A percentile compares a stretch with the other conserved stretches of the same genome.
Conservation (phyloP, 2,113 vertebrate species). For the Nothocercus julius region DNA sequence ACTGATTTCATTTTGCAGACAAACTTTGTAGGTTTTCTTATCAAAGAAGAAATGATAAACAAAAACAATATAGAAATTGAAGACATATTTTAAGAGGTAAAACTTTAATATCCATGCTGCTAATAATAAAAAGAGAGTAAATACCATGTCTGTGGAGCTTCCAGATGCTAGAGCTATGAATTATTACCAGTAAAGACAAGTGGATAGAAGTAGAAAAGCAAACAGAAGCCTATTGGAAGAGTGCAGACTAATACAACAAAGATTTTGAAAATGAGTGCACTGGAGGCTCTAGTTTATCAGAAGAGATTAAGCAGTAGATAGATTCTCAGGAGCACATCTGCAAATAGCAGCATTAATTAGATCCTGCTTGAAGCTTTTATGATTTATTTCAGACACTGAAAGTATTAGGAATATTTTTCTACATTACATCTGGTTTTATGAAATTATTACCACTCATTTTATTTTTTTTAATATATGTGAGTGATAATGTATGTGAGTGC, state of each 20-base stretch:
- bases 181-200: neutral
- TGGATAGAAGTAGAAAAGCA: neutral
- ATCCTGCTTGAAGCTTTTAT: conserved; percentile 41
- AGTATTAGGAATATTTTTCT: conserved; percentile 44
- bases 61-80: neutral
- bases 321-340: neutral
- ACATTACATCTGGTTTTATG: conserved; percentile 16
- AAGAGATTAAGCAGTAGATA: neutral
- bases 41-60: neutral
- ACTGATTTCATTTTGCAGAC: neutral
- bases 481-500: neutral
- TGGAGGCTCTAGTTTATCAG: conserved; percentile 4
- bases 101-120: neutral
- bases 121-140: neutral
- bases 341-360: conserved; percentile 13
- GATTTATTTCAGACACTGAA: neutral
- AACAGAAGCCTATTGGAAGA: conserved; percentile 17
- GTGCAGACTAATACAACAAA: neutral
- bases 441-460: neutral
- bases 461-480: neutral
- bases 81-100: neutral
- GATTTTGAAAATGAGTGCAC: neutral
- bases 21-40: neutral
- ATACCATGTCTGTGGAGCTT: neutral
- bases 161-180: neutral